Percentiles rank a stretch among this genome's conserved stretches.
Evolutionary conservation across 1,140 invertebrate species (phyloP).

Genomic region (Ceratina australensis): DNA sequence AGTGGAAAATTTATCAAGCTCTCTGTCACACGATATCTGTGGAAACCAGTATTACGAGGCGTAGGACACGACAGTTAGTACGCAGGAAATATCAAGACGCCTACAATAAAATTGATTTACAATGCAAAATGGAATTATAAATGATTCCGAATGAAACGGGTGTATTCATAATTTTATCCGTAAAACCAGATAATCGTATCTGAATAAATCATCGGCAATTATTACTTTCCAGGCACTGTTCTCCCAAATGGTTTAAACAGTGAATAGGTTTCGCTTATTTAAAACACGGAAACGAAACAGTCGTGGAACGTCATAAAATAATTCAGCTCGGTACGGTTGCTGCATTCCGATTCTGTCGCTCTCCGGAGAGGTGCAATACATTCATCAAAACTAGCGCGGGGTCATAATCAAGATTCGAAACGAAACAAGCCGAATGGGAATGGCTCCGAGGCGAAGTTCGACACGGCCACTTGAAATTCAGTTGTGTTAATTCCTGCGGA

Average conservation of each 20-base stretch:
- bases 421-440: conserved; percentile 57
- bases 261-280: no score
- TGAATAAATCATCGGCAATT: no score
- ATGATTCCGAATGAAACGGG: background rate
- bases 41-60: background rate
- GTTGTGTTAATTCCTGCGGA: conserved; percentile 64
- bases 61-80: no score
- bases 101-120: background rate
- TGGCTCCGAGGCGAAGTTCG: conserved; percentile 57
- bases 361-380: conserved; percentile 5
- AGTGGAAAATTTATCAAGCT: background rate
- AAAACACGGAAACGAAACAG: background rate
- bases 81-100: no score
- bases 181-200: no score
- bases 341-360: conserved; percentile 1
- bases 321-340: background rate
- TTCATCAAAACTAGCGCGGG: conserved; percentile 42
- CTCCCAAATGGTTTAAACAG: no score
- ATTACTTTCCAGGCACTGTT: no score
- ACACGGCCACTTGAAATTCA: conserved; percentile 61
- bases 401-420: conserved; percentile 61
- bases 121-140: background rate
- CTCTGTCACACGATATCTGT: background rate
- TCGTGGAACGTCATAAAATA: background rate
- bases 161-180: no score